Percentiles rank a stretch among this genome's conserved stretches.
Conservation (phyloP, 2,113 vertebrate genomes). For the Calyptommatus sinebrachiatus region DNA sequence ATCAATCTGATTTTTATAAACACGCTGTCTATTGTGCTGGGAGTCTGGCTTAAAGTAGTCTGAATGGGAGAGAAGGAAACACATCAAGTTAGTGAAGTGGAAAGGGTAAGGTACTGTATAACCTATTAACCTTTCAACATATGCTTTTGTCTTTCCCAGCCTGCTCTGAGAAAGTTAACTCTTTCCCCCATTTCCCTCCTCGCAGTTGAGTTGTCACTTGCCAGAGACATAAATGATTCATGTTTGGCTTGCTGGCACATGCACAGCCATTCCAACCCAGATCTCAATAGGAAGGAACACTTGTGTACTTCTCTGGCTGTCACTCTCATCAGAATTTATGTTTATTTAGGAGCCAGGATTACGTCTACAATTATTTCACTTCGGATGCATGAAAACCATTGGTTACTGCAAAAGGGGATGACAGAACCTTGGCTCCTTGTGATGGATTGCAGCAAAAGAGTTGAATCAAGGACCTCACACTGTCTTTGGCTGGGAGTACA, state of each 20-base stretch:
- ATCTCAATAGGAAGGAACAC: background rate
- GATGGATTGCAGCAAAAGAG: no score
- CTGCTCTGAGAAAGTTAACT: conserved; percentile 5
- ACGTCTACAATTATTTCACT: background rate
- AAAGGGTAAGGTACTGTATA: conserved; percentile 40
- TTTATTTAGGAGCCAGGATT: background rate
- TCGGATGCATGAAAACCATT: background rate
- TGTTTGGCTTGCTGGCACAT: background rate
- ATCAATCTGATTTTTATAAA: conserved; percentile 52
- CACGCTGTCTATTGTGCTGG: conserved; percentile 40
- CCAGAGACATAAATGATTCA: background rate
- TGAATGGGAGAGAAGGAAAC: conserved; percentile 25
- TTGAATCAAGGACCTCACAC: no score
- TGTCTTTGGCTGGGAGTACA: no score
- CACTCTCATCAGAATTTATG: background rate
- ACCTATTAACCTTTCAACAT: conserved; percentile 16
- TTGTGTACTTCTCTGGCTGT: background rate
- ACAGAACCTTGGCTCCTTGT: background rate
- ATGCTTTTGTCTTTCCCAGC: background rate
- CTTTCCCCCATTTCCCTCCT: background rate
- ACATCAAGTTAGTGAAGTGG: conserved; percentile 44
- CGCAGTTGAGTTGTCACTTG: background rate
- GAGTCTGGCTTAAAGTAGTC: conserved; percentile 14
- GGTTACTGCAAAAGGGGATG: background rate
- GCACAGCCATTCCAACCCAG: background rate